Evolutionary conservation across 2,888 invertebrate species (phyloP).

Genomic region (Oscheius sp.): DNA sequence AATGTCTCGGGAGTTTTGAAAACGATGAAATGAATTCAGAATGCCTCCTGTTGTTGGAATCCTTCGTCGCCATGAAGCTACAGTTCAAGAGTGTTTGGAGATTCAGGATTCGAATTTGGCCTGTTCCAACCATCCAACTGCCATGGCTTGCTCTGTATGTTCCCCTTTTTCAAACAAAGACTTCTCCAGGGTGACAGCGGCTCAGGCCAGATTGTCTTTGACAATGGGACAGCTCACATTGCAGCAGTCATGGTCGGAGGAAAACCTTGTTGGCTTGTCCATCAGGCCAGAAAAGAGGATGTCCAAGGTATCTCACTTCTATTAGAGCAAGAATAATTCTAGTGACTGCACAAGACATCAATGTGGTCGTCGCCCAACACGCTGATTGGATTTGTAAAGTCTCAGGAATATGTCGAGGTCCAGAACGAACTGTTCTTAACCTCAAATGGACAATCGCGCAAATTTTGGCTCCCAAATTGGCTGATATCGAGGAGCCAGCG

Average conservation of each 20-base stretch:
- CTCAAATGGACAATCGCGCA: not conserved
- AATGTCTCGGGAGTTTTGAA: too few relatives aligned
- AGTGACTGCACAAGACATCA: not conserved
- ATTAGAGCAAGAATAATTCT: not conserved
- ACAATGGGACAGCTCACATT: not conserved
- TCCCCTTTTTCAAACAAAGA: not conserved
- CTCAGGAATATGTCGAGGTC: not conserved
- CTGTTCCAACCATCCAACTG: slow-evolving; percentile 4
- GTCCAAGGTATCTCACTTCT: not conserved
- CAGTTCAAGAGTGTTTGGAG: not conserved
- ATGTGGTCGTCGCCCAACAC: not conserved
- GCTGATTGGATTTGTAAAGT: slow-evolving; percentile 8
- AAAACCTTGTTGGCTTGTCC: slow-evolving; percentile 2
- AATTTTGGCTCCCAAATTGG: not conserved
- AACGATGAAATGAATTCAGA: too few relatives aligned
- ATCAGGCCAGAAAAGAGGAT: not conserved
- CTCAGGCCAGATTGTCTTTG: not conserved
- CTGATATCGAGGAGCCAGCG: not conserved
- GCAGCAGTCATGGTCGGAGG: not conserved
- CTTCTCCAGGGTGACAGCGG: slow-evolving; percentile 17
- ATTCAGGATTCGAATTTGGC: not conserved
- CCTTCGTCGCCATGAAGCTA: not conserved
- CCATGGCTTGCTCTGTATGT: not conserved
- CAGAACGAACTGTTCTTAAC: slow-evolving; percentile 3
- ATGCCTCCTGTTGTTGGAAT: slow-evolving; percentile 8